A percentile compares a stretch with the other conserved stretches of the same genome.
Evolutionary conservation across 2,888 invertebrate species (phyloP).

Genomic region (Heliconius aoede): DNA sequence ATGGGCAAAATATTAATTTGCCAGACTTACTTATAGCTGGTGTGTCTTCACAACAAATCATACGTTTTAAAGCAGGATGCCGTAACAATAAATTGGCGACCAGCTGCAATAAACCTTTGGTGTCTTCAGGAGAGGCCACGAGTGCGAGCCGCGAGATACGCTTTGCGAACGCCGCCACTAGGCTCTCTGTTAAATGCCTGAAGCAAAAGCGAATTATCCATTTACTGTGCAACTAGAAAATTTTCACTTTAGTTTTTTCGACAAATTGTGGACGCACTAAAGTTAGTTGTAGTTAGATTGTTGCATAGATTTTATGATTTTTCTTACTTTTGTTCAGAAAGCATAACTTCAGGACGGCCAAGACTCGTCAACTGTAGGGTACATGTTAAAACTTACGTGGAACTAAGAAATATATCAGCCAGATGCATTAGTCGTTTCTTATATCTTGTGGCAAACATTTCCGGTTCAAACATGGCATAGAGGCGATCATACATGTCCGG

Average conservation of each 20-base stretch:
- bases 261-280: too few relatives aligned
- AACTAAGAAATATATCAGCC: conserved; percentile 95
- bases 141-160: conserved; percentile 92
- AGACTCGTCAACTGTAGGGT: too few relatives aligned
- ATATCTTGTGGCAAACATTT: conserved; percentile 95
- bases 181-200: conserved; percentile 94
- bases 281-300: too few relatives aligned
- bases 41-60: conserved; percentile 71
- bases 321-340: too few relatives aligned
- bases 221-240: too few relatives aligned
- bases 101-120: conserved; percentile 89
- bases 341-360: too few relatives aligned
- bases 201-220: conserved; percentile 44
- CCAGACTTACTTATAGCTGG: conserved; percentile 68
- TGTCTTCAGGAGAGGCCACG: conserved; percentile 91
- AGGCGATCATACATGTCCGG: conserved; percentile 97
- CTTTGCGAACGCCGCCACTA: conserved; percentile 97
- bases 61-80: conserved; percentile 91
- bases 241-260: too few relatives aligned
- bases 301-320: too few relatives aligned
- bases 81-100: conserved; percentile 93
- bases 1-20: neutral
- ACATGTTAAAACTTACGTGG: conserved; percentile 84
- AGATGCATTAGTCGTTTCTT: conserved; percentile 94
- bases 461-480: conserved; percentile 96